Base-by-base conservation (phyloP, 2,888 invertebrate species). In the Orchesella flavescens region DNA sequence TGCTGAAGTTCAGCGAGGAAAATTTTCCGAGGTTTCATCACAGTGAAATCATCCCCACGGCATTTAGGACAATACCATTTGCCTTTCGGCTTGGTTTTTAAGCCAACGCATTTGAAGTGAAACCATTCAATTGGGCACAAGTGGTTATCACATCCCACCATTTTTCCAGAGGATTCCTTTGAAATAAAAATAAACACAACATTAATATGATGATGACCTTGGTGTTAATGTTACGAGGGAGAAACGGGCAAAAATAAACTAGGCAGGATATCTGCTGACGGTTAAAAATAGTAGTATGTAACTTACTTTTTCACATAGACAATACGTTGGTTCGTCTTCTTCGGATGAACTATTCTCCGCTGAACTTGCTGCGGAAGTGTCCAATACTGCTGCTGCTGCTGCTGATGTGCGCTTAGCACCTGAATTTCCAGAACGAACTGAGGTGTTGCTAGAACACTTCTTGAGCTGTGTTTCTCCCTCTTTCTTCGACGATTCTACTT, bases 51-150 rank as follows among this genome's bases (percentile, higher is more conserved):
- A 5, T 46, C 46, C 1, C 49, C 74, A 1, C 74, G 74, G 23
- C 74, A 74, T 1, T n/a, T 43, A 2, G 63, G 74, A 15, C 74
- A 74, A 21, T n/a, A 74, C 74, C 74, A 74, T 9, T 23, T 23
- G 1, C 74, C 74, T 23, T 61, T 74, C 0, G 74, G 74, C 1
- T 10, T 63, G n/a, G 17, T 34, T 23, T 46, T 61, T 3, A 74
- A 46, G 1, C 21, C 21, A 9, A 74, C 23, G 15, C 69, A 69
- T 13, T 9, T 21, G n/a, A 69, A 69, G 23, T 69, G 69, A 23
- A 53, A 69, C 69, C 69, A 69, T 53, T 69, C 69, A 13, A 69
- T 53, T 23, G 69, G 69, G 21, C 69, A 69, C 13, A 69, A 4
- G 1, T 69, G 21, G 24, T 53, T 69, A 21, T 69, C 69, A 15